Evolutionary conservation across 1,140 invertebrate species (phyloP), one percentile per base, ranked within the genome.

Genomic region (Triops cancriformis): DNA sequence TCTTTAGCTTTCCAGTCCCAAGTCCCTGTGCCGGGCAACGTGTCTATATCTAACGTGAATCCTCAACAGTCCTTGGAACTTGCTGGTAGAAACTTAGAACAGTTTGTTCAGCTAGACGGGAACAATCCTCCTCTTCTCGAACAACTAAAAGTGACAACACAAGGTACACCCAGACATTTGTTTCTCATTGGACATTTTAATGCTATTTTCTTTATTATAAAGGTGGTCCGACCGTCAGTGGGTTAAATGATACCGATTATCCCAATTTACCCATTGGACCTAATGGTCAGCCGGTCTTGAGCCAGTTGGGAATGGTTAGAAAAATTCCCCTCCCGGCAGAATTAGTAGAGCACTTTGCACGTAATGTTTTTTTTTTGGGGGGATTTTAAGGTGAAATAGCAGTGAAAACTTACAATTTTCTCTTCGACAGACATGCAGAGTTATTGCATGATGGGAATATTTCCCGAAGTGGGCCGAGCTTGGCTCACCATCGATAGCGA

Each of bases 401-500:
- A 75, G 18, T 37, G 26, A 26, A 77, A 77, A 23, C 1, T 77
- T 26, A 73, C 28, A 1, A 3, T 64, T 18, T 18, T 73, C 4
- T 31, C 11, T 41, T 45, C 45, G 78, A 79, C 82, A 95, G 93
- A 94, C 87, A 92, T 96, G 87, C 94, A 97, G 85, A 95, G 92
- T 81, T 94, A 97, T 83, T 97, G 94, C 83, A 90, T 94, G 85
- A 98, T 98, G 93, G 97, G 97, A 7, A 85, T 98, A 7, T 98
- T 99, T 86, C 92, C 96, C 77, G 95, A 97, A 84, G 97, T 99
- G 80, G 92, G 91, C 31, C 88, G 97, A 83, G 97, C 97, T 0
- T 99, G 97, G 96, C 85, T 99, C 26, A 95, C 96, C 28, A 95
- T 99, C 82, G 98, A 99, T 83, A 98, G 94, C 82, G 95, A 98